Conservation (phyloP, 2,888 invertebrate genomes). For the Metopia argyrocephala region DNA sequence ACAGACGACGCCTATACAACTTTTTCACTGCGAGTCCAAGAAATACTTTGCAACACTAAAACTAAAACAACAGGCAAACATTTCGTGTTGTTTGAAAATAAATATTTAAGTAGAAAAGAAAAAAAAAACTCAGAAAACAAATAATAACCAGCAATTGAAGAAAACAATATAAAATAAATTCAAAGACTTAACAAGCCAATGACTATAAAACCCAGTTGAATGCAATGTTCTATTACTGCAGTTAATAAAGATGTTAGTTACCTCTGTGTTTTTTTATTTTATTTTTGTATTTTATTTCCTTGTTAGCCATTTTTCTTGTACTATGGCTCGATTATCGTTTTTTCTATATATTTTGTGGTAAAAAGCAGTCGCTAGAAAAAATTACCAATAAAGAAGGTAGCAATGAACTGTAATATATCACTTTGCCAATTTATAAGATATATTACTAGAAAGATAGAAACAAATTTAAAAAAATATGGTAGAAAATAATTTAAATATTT, state of each 20-base stretch:
- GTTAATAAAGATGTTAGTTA: constrained; percentile 52
- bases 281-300: background rate
- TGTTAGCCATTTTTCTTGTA: constrained; percentile 9
- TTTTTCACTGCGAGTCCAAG: constrained; percentile 11
- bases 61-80: constrained; percentile 4
- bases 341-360: background rate
- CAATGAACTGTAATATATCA: background rate
- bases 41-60: background rate
- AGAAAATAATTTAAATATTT: background rate
- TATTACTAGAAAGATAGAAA: constrained; percentile 8
- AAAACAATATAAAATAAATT: background rate
- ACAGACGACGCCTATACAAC: constrained; percentile 10
- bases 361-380: background rate
- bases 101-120: constrained; percentile 8
- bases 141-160: background rate
- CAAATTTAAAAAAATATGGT: background rate
- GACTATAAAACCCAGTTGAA: constrained; percentile 16
- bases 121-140: background rate
- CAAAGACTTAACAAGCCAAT: background rate
- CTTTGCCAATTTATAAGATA: constrained; percentile 17
- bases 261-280: background rate
- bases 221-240: constrained; percentile 44
- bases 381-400: background rate
- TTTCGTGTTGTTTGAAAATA: background rate
- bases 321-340: background rate